Evolutionary conservation across 2,797 vertebrate genomes (phyloP), one percentile per base, ranked within the genome.

Genomic region (Sternarchorhynchus goeldii): DNA sequence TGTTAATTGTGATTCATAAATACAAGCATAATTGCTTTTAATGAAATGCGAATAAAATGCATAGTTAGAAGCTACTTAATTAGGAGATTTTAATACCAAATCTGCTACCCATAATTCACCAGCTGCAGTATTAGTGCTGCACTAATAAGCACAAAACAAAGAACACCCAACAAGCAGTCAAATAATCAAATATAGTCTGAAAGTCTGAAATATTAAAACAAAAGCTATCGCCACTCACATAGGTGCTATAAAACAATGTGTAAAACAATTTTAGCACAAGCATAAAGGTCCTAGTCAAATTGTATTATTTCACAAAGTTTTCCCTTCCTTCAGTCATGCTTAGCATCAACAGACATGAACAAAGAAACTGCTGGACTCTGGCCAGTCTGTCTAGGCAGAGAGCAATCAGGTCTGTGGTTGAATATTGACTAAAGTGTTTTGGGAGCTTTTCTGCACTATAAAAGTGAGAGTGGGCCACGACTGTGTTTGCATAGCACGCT

Each of bases 401-500:
- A 16, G 7, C 4, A 84, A 86, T 74, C 5, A 81, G 31, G 55
- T 8, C 8, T 68, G 39, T 25, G 32, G 87, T 87, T 88, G 85
- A 89, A 90, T 60, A 90, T 84, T 88, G 75, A 80, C 79, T 31
- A 66, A 65, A 67, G 55, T 4, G 41, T 41, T 41, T 45, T 60
- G 18, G 71, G 4, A 73, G n/a, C 63, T 67, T 75, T 55, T 77
- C 8, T 45, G 77, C 18, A 32, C 1, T 14, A 41, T 57, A 59
- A 74, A 6, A 53, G 55, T 79, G 62, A 73, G 81, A 39, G 78
- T 84, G 79, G 75, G 82, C 76, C 80, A 74, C 14, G 45, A 78
- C 72, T 58, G 59, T 82, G 79, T 91, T 91, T 88, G 81, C 79
- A 88, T 69, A 83, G 80, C 12, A 10, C 75, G 82, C 84, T 76